phyloP scores from a whole-genome alignment of 2,888 invertebrate genomes.

The Chloroclystis v-ata region DNA sequence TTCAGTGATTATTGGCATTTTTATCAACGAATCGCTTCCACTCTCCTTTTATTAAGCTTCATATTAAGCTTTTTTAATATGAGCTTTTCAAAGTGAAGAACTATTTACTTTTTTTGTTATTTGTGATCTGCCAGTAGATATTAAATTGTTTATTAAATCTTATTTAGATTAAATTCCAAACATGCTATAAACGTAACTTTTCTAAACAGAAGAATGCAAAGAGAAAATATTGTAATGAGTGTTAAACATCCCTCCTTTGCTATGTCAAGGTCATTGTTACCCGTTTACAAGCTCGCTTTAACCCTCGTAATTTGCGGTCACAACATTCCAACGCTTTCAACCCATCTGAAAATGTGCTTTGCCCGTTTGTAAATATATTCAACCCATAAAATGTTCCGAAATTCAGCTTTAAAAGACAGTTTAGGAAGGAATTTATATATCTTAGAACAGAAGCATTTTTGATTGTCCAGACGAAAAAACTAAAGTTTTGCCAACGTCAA shows the following conservation, averaged over 20 bases:
- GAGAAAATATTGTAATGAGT: constrained; percentile 1
- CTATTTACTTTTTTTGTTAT: no score
- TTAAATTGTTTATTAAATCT: not conserved
- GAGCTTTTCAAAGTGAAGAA: no score
- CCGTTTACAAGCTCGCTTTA: not conserved
- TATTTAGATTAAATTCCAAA: not conserved
- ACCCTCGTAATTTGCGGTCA: constrained; percentile 6
- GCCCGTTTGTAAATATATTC: not conserved
- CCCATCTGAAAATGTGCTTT: not conserved
- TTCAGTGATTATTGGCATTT: constrained; percentile 21
- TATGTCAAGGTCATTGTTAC: constrained; percentile 7
- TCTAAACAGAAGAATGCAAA: not conserved
- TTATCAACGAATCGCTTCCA: no score
- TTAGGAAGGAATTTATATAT: constrained; percentile 8
- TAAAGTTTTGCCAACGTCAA: constrained; percentile 24
- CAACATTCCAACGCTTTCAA: not conserved
- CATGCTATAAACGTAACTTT: no score
- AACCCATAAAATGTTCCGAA: constrained; percentile 4
- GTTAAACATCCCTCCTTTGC: not conserved
- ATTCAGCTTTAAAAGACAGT: constrained; percentile 4
- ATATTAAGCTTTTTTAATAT: no score
- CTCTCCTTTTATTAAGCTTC: no score
- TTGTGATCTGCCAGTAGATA: no score
- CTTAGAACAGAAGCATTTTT: constrained; percentile 21
- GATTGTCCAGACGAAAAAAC: constrained; percentile 26